Evolutionary conservation across 2,113 vertebrate species (phyloP), one percentile per base, ranked within the genome.

Genomic region (Dipodomys spectabilis): DNA sequence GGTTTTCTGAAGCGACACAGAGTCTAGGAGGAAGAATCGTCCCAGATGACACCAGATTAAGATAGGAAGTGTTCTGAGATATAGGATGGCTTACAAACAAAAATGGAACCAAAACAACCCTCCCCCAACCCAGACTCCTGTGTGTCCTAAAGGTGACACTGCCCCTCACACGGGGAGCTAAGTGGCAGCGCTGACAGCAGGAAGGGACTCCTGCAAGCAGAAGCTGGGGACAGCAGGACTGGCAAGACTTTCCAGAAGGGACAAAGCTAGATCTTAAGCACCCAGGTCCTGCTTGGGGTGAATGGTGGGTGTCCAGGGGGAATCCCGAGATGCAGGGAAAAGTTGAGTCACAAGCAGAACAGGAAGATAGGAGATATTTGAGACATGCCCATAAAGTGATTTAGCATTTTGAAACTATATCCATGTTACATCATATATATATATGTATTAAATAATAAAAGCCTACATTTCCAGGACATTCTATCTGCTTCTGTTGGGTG

Each of bases 231-330:
- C 45, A 19, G 39, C 49, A 79, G 57, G 62, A 62, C 45, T 2
- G 22, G 19, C 62, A 45, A 28, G 4, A 44, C 68, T 53, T 69
- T 84, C 27, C 64, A 62, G 44, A 88, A 80, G 68, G 32, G 57
- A 73, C 30, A 35, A n/a, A 27, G 12, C 0, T 27, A 3, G 13
- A 39, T 64, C 69, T 68, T 23, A 32, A 9, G 20, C 7, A 60
- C 30, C 8, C 0, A 5, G 13, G 6, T 72, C 73, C 67, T 71
- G 27, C 7, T 6, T 9, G 32, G 6, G 0, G 7, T 19, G 2
- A 4, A 7, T 39, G 64, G 7, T 67, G 27, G 12, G 49, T 49
- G 49, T 35, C n/a, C 2, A 10, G 12, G 16, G 10, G 2, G 35
- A 27, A 22, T 20, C 35, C 32, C 11, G 1, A 78, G 64, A 74